Percentiles rank a stretch among this genome's conserved stretches.
Conservation (phyloP, 2,113 vertebrate genomes). For the Eretmochelys imbricata region DNA sequence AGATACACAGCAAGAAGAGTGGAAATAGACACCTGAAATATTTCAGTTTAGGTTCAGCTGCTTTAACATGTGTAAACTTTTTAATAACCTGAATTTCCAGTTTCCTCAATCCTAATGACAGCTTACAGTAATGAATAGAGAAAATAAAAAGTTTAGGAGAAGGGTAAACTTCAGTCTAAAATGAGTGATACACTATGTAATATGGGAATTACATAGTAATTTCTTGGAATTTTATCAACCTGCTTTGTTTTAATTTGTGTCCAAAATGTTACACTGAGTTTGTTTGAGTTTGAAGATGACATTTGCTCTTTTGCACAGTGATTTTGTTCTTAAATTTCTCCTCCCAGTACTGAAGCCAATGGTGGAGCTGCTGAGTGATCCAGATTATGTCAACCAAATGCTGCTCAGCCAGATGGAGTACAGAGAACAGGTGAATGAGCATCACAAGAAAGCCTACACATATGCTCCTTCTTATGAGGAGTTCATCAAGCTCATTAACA, state of each 20-base stretch:
- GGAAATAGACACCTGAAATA: neutral
- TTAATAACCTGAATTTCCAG: neutral
- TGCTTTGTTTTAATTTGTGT: slow-evolving; percentile 28
- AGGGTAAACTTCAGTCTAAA: neutral
- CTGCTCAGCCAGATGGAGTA: slow-evolving; percentile 94
- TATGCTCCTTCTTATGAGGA: slow-evolving; percentile 98
- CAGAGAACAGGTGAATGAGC: slow-evolving; percentile 93
- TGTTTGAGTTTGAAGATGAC: neutral
- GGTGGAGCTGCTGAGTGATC: slow-evolving; percentile 95
- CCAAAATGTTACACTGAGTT: neutral
- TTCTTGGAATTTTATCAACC: neutral
- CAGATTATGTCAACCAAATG: slow-evolving; percentile 96
- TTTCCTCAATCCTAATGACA: neutral
- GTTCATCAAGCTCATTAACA: slow-evolving; percentile 98
- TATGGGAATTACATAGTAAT: neutral
- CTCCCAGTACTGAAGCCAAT: slow-evolving; percentile 91
- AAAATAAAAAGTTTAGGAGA: neutral
- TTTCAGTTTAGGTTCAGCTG: slow-evolving; percentile 18
- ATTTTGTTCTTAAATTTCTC: slow-evolving; percentile 61
- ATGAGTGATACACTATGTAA: neutral
- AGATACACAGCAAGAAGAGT: neutral
- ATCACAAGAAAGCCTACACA: slow-evolving; percentile 97
- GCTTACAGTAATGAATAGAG: neutral
- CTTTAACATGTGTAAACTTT: neutral
- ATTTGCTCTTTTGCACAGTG: neutral